Conservation (phyloP, 2,888 invertebrate genomes). For the Lobophora halterata region DNA sequence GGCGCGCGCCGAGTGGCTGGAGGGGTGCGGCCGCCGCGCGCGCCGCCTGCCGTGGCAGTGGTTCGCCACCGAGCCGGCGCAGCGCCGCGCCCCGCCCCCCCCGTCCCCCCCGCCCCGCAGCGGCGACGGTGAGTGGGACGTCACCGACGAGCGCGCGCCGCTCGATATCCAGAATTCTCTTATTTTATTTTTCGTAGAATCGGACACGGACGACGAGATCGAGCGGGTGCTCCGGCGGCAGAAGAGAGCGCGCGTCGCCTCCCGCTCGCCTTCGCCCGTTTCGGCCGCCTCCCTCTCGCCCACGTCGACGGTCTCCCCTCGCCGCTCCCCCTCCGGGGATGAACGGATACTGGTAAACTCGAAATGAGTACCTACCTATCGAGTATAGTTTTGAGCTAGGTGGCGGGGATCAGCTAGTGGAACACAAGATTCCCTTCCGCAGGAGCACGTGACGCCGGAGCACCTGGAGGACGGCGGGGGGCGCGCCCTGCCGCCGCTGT, state of each 20-base stretch:
- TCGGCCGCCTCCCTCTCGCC: background rate
- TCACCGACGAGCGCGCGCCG: no score
- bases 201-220: constrained; percentile 84
- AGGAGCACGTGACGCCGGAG: constrained; percentile 19
- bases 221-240: constrained; percentile 61
- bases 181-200: constrained; percentile 37
- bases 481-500: constrained; percentile 62
- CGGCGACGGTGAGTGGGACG: no score
- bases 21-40: constrained; percentile 77
- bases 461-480: constrained; percentile 23
- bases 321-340: constrained; percentile 24
- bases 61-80: constrained; percentile 78
- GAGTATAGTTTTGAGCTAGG: no score
- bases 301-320: no score
- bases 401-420: no score
- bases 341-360: constrained; percentile 34
- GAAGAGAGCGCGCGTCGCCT: constrained; percentile 33
- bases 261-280: constrained; percentile 7
- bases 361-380: constrained; percentile 9
- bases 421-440: no score
- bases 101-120: constrained; percentile 53
- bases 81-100: no score
- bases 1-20: constrained; percentile 88
- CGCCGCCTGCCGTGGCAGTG: constrained; percentile 85
- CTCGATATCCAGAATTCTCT: no score